Conservation (phyloP, 1,140 invertebrate genomes). For the Drosophila setifemur region DNA sequence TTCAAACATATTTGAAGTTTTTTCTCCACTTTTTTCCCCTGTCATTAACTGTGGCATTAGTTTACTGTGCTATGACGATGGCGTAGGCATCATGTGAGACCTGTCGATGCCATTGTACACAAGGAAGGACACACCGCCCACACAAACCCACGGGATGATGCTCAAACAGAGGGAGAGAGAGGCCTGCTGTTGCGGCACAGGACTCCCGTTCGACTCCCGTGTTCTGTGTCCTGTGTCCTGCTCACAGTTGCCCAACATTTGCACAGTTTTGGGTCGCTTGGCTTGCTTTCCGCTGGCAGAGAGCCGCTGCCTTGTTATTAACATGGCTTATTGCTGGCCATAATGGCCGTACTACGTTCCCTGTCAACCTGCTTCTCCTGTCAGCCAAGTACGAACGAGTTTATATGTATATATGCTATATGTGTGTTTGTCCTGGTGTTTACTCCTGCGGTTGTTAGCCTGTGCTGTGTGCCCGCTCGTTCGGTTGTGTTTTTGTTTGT, state of each 20-base stretch:
- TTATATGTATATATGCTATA: not conserved
- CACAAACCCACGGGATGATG: not conserved
- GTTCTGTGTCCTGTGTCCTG: too few species aligned
- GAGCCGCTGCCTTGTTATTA: slow-evolving; percentile 65
- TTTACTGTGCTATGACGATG: slow-evolving; percentile 60
- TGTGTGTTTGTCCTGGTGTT: slow-evolving; percentile 40
- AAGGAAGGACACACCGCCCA: slow-evolving; percentile 10
- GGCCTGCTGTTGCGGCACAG: slow-evolving; percentile 24
- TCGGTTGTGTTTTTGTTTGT: slow-evolving; percentile 72
- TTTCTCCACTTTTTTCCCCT: not conserved
- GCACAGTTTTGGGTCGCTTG: slow-evolving; percentile 67
- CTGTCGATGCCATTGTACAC: slow-evolving; percentile 21
- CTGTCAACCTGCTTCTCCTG: slow-evolving; percentile 43
- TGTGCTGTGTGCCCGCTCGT: slow-evolving; percentile 41
- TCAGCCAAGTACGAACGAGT: not conserved
- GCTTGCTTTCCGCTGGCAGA: slow-evolving; percentile 8
- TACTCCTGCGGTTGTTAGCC: slow-evolving; percentile 70
- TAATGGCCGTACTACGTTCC: slow-evolving; percentile 55
- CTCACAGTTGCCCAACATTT: slow-evolving; percentile 59
- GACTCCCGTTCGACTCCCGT: slow-evolving; percentile 10
- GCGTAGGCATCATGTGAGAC: slow-evolving; percentile 22
- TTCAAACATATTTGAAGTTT: not conserved
- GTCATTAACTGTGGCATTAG: slow-evolving; percentile 63
- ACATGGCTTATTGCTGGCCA: slow-evolving; percentile 76
- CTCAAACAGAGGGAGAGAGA: slow-evolving; percentile 54